A percentile compares a stretch with the other conserved stretches of the same genome.
Conservation (phyloP, 2,888 invertebrate species). For the Nineta flava region DNA sequence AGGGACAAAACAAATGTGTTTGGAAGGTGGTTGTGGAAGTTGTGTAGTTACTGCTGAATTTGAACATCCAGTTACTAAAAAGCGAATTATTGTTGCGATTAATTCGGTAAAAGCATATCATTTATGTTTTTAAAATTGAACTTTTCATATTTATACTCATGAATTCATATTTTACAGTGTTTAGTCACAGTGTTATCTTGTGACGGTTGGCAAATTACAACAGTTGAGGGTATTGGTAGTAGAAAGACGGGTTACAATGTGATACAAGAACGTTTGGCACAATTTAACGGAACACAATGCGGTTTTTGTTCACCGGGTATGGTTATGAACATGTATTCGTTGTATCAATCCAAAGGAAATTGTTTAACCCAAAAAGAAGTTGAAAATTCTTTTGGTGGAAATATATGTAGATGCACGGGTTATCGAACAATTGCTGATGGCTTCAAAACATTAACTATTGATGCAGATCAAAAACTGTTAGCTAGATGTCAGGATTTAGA, state of each 20-base stretch:
- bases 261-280: conserved; percentile 40
- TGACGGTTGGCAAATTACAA: conserved; percentile 47
- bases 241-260: conserved; percentile 41
- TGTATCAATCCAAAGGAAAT: conserved; percentile 26
- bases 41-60: conserved; percentile 38
- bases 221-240: conserved; percentile 55
- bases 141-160: too few relatives aligned
- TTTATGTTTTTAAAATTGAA: not conserved
- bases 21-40: conserved; percentile 57
- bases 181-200: conserved; percentile 34
- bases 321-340: conserved; percentile 58
- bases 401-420: conserved; percentile 58
- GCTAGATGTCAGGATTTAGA: conserved; percentile 27
- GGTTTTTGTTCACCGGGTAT: conserved; percentile 60
- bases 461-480: conserved; percentile 25
- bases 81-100: conserved; percentile 35
- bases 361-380: conserved; percentile 39
- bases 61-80: conserved; percentile 31
- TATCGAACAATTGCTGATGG: conserved; percentile 45
- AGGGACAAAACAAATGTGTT: conserved; percentile 57
- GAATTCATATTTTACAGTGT: conserved; percentile 25
- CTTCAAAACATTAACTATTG: conserved; percentile 41
- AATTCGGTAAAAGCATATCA: conserved; percentile 37
- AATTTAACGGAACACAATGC: conserved; percentile 49
- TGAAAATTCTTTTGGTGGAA: conserved; percentile 53